Evolutionary conservation across 2,888 invertebrate genomes (phyloP), one percentile per base, ranked within the genome.

Genomic region (Diarsia brunnea): DNA sequence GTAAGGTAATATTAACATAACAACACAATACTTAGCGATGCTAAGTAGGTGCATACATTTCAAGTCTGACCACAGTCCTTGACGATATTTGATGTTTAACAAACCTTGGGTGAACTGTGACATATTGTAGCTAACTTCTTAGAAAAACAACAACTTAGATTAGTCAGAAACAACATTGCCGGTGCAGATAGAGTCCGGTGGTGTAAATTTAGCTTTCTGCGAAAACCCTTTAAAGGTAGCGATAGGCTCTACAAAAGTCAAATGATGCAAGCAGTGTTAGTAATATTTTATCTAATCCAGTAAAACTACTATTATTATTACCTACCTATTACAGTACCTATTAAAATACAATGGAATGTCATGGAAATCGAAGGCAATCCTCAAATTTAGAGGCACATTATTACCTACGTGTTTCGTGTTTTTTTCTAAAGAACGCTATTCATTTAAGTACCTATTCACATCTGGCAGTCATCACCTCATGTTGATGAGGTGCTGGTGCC

Each of bases 21-120:
- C 31, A 67, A 38, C 67, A 31, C 12, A 53, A 24, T 53, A 63
- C 38, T 38, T 38, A 8, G 24, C 71, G 71, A 71, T 60, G 51
- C 53, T 55, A 24, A 45, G 7, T 7, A 60, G n/a, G 53, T 76
- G 53, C 27, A 63, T 72, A 65, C 4, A 51, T 70, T 47, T 53
- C 47, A 55, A 70, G 45, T 21, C 27, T 45, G 38, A 63, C n/a
- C 43, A 74, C 55, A 58, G 53, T 63, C 82, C 82, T 80, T 73
- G 82, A 65, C 81, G 75, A 78, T 71, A 81, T 84, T 82, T 84
- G 55, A 84, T 84, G 83, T 81, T 84, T 16, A 51, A 19, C 24
- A n/a, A n/a, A 45, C 61, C 69, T 51, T 43, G 69, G 21, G 60
- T 77, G 69, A 70, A 72, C 75, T 74, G 81, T n/a, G n/a, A 53